Evolutionary conservation across 2,888 invertebrate species (phyloP).

Genomic region (Lucinisca nassula): DNA sequence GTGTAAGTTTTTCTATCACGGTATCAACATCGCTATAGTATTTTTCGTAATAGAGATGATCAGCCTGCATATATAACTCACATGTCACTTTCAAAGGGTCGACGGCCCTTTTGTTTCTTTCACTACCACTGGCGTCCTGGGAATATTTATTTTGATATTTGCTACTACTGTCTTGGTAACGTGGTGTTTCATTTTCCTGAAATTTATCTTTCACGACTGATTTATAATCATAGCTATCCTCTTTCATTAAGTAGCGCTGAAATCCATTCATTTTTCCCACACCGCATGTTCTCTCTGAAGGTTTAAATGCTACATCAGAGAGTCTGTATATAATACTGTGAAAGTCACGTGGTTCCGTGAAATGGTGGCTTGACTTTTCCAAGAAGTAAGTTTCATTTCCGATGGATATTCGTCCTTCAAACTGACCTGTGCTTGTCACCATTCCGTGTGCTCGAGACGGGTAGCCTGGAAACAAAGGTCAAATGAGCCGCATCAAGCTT

Average conservation of each 20-base stretch:
- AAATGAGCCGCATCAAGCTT: no score
- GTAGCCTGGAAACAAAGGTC: slow-evolving; percentile 15
- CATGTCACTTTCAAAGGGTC: slow-evolving; percentile 94
- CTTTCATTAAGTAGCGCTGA: no score
- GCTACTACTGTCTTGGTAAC: no score
- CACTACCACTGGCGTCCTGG: background rate
- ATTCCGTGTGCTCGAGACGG: slow-evolving; percentile 94
- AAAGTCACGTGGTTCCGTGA: slow-evolving; percentile 91
- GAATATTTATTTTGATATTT: background rate
- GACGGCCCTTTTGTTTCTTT: slow-evolving; percentile 69
- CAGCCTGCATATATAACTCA: slow-evolving; percentile 82
- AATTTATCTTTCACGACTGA: no score
- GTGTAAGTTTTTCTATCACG: slow-evolving; percentile 97
- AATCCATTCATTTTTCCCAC: slow-evolving; percentile 56
- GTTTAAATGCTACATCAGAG: slow-evolving; percentile 92
- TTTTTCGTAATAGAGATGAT: slow-evolving; percentile 79
- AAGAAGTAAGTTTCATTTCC: slow-evolving; percentile 93
- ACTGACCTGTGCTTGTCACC: slow-evolving; percentile 95
- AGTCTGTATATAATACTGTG: slow-evolving; percentile 98
- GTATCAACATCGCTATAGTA: slow-evolving; percentile 92
- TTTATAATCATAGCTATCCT: no score
- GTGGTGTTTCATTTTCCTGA: no score
- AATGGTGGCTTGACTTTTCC: slow-evolving; percentile 97
- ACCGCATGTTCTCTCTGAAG: slow-evolving; percentile 71
- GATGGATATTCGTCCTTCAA: slow-evolving; percentile 94